Evolutionary conservation across 2,797 vertebrate species (phyloP).

Genomic region (Acestrorhynchus altus): DNA sequence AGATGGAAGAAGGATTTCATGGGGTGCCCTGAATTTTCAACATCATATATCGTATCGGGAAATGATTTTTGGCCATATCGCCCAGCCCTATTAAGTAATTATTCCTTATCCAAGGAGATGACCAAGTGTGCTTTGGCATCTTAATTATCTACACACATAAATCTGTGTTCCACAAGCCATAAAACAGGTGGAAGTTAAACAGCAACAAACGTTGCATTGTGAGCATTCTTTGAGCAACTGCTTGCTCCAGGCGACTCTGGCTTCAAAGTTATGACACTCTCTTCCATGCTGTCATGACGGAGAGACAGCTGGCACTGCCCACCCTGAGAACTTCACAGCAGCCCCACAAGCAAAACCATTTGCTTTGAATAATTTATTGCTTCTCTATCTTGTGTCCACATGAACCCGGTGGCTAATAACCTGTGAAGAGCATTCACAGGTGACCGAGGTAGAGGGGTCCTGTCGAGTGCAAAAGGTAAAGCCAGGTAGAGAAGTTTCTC

Average conservation of each 20-base stretch:
- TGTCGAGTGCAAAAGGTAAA: conserved; percentile 1
- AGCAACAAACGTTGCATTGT: conserved; percentile 54
- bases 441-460: conserved; percentile 7
- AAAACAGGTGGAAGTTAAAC: conserved; percentile 48
- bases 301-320: conserved; percentile 25
- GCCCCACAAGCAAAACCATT: conserved; percentile 20
- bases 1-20: too few relatives aligned
- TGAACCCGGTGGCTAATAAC: conserved; percentile 13
- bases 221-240: conserved; percentile 42
- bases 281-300: conserved; percentile 41
- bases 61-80: too few relatives aligned
- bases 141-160: conserved; percentile 29
- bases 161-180: conserved; percentile 41
- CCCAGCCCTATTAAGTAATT: too few relatives aligned
- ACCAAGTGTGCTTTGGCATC: not conserved
- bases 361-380: conserved; percentile 54
- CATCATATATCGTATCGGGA: too few relatives aligned
- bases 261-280: conserved; percentile 27
- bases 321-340: conserved; percentile 6
- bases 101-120: not conserved
- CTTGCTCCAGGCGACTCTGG: conserved; percentile 2
- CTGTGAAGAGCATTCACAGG: not conserved
- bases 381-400: conserved; percentile 22
- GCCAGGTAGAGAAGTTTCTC: not conserved
- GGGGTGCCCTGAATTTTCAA: too few relatives aligned